Base-by-base conservation (phyloP, 2,797 vertebrate genomes). In the Pangasius mekongensis region DNA sequence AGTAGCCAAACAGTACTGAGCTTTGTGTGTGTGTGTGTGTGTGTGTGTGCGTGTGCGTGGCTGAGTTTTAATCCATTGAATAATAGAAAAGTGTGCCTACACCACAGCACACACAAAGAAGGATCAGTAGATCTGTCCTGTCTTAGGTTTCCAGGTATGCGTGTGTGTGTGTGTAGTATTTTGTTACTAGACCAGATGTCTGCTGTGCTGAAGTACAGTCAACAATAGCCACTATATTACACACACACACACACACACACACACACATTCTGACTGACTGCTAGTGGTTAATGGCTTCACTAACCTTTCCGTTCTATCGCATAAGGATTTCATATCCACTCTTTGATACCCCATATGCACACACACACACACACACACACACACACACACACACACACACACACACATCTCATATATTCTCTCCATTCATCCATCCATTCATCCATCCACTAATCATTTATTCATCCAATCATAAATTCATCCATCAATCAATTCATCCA, bases 11-110 rank as follows among this genome's bases (percentile, higher is more conserved):
- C 39, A 67, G 27, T 67, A 22, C 33, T 77, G 85, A 30, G 77
- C 22, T 43, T 66, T 86, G 77, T 74, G 36, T 67, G 39, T 64
- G 22, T 82, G 71, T 82, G 62, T 66, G 60, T 60, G 54, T 88
- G 78, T 86, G 80, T 86, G 71, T 62, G 49, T 62, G 33, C 49
- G 24, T 71, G 58, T 77, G 77, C 30, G 47, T 33, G n/a, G 52
- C 9, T 60, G 11, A 7, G 80, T 64, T 64, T 6, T 22, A 88
- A 91, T 91, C 91, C 89, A 86, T 90, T 96, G 91, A 96, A 96
- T 96, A 94, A 96, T 96, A 92, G 86, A 96, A 87, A 43, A 84
- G 91, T 89, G 91, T 92, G 94, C 95, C 93, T 90, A 58, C 90
- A 93, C 94, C 77, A 10, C 49, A 54, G n/a, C 47, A 58, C 60